These are phyloP conservation scores for Euura saliciscinereae DNA, from an alignment of 1,140 invertebrate species.

Conservation along the genomic window DNA sequence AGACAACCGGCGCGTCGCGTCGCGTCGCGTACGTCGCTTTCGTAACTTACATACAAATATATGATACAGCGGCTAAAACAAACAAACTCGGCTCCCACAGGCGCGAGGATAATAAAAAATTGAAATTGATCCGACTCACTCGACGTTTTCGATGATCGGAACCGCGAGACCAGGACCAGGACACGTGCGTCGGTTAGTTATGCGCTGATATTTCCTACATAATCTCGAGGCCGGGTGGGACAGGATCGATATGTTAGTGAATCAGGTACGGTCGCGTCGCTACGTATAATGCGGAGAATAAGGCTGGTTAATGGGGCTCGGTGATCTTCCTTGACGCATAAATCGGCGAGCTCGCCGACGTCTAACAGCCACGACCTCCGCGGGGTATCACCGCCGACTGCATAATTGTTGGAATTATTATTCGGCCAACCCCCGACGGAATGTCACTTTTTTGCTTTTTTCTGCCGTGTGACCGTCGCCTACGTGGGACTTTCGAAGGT, in stretches of 20 bases:
- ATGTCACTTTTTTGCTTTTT: not conserved
- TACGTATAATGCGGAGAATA: not conserved
- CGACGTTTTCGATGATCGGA: too few species aligned
- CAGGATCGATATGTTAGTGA: not conserved
- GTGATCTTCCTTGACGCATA: slow-evolving; percentile 7
- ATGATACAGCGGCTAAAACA: too few species aligned
- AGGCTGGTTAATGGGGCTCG: not conserved
- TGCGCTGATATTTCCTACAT: not conserved
- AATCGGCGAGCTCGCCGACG: not conserved
- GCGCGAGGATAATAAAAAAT: not conserved
- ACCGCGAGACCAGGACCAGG: too few species aligned
- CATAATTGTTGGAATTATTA: slow-evolving; percentile 4
- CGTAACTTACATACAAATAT: slow-evolving; percentile 39
- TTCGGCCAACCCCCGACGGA: not conserved
- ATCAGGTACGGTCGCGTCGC: not conserved
- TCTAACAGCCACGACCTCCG: not conserved
- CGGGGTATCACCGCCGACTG: not conserved
- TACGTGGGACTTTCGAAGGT: not conserved
- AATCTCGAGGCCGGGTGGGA: not conserved
- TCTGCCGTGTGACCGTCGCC: not conserved
- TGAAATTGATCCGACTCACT: not conserved
- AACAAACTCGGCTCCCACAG: too few species aligned
- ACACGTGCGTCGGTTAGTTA: too few species aligned
- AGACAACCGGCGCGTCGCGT: slow-evolving; percentile 31
- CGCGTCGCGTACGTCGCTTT: slow-evolving; percentile 22